Conservation (phyloP, 2,888 invertebrate genomes). For the Bombyx huttoni region DNA sequence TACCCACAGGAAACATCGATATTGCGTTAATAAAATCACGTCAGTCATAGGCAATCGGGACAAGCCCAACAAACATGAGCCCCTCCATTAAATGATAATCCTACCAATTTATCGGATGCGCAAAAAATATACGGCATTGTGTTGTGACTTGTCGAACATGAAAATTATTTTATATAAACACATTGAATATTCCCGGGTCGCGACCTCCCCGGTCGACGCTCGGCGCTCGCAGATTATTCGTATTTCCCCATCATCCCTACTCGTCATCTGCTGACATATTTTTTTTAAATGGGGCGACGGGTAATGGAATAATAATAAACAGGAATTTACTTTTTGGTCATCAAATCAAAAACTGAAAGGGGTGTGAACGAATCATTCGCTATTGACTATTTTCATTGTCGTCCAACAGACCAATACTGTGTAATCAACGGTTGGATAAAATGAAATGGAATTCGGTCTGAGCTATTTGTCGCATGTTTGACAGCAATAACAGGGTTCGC, state of each 20-base stretch:
- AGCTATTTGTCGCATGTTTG: conserved; percentile 72
- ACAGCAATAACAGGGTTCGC: conserved; percentile 70
- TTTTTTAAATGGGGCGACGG: conserved; percentile 65
- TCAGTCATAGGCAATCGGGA: conserved; percentile 65
- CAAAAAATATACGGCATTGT: conserved; percentile 67
- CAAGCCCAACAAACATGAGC: conserved; percentile 67
- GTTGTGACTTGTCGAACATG: conserved; percentile 68
- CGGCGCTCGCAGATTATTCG: conserved; percentile 42
- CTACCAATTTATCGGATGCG: conserved; percentile 65
- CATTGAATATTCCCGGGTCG: conserved; percentile 63
- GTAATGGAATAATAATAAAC: conserved; percentile 73
- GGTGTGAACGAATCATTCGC: conserved; percentile 67
- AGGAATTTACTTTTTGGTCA: conserved; percentile 72
- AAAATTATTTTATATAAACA: conserved; percentile 72
- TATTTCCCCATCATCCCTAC: conserved; percentile 42
- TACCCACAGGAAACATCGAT: conserved; percentile 41
- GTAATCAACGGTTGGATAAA: conserved; percentile 65
- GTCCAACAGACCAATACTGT: conserved; percentile 62
- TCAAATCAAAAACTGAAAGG: conserved; percentile 66
- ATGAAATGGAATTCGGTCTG: conserved; percentile 56
- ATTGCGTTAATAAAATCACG: conserved; percentile 67
- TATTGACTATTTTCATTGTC: conserved; percentile 63
- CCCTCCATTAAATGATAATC: conserved; percentile 72
- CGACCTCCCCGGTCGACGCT: conserved; percentile 34
- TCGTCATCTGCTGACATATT: conserved; percentile 70